These are phyloP conservation scores for Ceratitis capitata DNA, from an alignment of 1,140 invertebrate genomes.

Conservation along the genomic window DNA sequence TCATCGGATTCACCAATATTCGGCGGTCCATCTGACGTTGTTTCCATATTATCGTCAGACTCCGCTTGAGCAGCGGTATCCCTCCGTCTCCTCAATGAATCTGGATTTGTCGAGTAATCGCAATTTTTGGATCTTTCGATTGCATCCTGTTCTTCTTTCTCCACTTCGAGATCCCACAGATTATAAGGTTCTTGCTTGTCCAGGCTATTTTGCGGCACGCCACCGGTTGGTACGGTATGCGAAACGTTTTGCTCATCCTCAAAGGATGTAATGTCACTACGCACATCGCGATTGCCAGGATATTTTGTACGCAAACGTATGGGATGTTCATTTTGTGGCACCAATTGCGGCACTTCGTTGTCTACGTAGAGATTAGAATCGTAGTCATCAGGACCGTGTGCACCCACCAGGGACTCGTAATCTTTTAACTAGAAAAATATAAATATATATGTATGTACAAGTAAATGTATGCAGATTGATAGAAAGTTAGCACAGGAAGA, in stretches of 20 bases:
- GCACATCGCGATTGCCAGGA: slow-evolving; percentile 59
- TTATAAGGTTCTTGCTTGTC: slow-evolving; percentile 47
- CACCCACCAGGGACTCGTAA: slow-evolving; percentile 38
- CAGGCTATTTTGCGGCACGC: slow-evolving; percentile 39
- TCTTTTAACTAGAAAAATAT: slow-evolving; percentile 41
- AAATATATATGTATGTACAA: background rate
- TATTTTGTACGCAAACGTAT: slow-evolving; percentile 61
- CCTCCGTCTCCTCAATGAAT: slow-evolving; percentile 29
- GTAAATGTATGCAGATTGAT: background rate
- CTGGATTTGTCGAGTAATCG: slow-evolving; percentile 25
- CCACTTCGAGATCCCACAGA: slow-evolving; percentile 62
- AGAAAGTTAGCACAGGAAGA: background rate
- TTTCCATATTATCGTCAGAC: slow-evolving; percentile 20
- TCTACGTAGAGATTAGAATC: slow-evolving; percentile 43
- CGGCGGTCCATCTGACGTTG: slow-evolving; percentile 15
- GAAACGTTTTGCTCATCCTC: slow-evolving; percentile 26
- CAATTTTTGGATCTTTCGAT: slow-evolving; percentile 43
- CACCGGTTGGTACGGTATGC: background rate
- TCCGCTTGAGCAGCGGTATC: background rate
- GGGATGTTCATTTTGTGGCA: slow-evolving; percentile 49
- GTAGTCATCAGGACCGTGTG: slow-evolving; percentile 41
- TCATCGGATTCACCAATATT: slow-evolving; percentile 44
- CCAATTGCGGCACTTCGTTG: slow-evolving; percentile 34
- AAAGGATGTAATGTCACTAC: slow-evolving; percentile 50
- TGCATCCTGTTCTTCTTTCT: slow-evolving; percentile 57